Base-by-base conservation (phyloP, 2,797 vertebrate genomes). In the Notolabrus celidotus region DNA sequence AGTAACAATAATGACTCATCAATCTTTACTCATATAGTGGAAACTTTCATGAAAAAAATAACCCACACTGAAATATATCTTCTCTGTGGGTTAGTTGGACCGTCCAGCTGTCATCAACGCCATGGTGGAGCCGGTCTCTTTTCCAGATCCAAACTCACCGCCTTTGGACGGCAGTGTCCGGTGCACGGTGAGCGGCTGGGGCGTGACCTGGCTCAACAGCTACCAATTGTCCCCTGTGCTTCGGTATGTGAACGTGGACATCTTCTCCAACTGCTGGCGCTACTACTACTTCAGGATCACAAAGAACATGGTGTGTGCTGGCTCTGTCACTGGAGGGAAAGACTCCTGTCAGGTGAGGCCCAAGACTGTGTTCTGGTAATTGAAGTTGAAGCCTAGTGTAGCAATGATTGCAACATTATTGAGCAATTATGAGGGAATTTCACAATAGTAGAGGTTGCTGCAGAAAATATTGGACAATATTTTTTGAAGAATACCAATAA, bases 171-270 rank as follows among this genome's bases (percentile, higher is more conserved):
- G 55, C 17, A 3, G 34, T 10, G 52, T 83, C 17, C 19, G 4
- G 0, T 95, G 94, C 73, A 88, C 69, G 0, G 94, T 95, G 57
- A 95, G 93, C 0, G 94, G 94, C 59, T 95, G 94, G 94, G 94
- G 94, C 0, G 87, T 95, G 65, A 94, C 92, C 1, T 79, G 73
- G 41, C 46, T 91, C 54, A 82, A 82, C 75, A 82, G 89, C 75
- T 83, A 88, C 53, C 77, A 22, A 4, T 86, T 94, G 67, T 94
- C 94, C 1, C 51, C 89, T 0, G 86, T 84, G 1, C 90, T 95
- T 42, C 90, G 83, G 34, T 77, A 91, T 4, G 94, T 95, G 60
- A 71, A 91, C 0, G 93, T 95, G 53, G 46, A 91, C 29, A 65
- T 92, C 67, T 92, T 94, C 31, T 15, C 80, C 10, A 70, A 78